phyloP scores from a whole-genome alignment of 2,797 vertebrate species.

The Eleutherodactylus coqui region DNA sequence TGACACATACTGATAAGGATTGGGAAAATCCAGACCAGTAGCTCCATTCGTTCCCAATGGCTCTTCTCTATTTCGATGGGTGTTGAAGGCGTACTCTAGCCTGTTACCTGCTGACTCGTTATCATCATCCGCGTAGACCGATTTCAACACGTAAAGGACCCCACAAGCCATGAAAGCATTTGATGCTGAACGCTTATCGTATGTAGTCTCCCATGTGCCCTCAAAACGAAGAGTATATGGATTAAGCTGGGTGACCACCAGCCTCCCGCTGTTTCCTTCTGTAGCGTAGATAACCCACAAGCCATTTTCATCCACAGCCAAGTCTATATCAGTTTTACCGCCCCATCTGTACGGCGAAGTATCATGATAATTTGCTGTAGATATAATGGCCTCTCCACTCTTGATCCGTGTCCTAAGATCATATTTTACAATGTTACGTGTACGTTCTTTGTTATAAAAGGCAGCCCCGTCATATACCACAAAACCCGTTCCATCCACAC shows the following conservation, averaged over 20 bases:
- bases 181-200: slow-evolving; percentile 92
- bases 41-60: slow-evolving; percentile 64
- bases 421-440: slow-evolving; percentile 93
- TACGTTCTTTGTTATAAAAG: slow-evolving; percentile 97
- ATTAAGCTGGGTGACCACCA: slow-evolving; percentile 95
- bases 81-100: slow-evolving; percentile 91
- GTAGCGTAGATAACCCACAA: slow-evolving; percentile 97
- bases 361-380: slow-evolving; percentile 94
- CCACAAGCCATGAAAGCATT: slow-evolving; percentile 97
- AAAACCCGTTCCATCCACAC: slow-evolving; percentile 93
- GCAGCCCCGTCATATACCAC: slow-evolving; percentile 94
- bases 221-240: slow-evolving; percentile 95
- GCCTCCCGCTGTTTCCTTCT: slow-evolving; percentile 87
- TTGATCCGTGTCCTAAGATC: slow-evolving; percentile 94
- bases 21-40: slow-evolving; percentile 87
- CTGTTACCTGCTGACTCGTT: slow-evolving; percentile 89
- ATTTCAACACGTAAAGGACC: slow-evolving; percentile 90
- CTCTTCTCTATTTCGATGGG: slow-evolving; percentile 84
- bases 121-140: slow-evolving; percentile 92
- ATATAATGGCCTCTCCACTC: slow-evolving; percentile 92
- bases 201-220: slow-evolving; percentile 92
- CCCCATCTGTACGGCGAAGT: slow-evolving; percentile 96
- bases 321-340: slow-evolving; percentile 93
- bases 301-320: slow-evolving; percentile 93
- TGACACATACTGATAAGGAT: slow-evolving; percentile 93